A percentile compares a stretch with the other conserved stretches of the same genome.
These are phyloP conservation scores for Argynnis bischoffii DNA, from an alignment of 2,888 invertebrate species.

Conservation along the genomic window DNA sequence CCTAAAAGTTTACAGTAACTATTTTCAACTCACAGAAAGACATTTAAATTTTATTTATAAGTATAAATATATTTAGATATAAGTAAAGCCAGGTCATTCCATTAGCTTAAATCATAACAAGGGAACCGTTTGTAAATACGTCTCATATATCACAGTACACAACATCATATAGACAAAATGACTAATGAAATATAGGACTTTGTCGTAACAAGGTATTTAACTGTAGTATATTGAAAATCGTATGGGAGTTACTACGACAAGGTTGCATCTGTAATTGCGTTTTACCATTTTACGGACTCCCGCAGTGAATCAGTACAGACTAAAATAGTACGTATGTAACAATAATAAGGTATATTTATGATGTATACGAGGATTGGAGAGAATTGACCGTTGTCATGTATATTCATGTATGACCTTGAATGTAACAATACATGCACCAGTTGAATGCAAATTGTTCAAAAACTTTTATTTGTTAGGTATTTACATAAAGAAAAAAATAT, in stretches of 20 bases:
- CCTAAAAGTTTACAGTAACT: too few species aligned
- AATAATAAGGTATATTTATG: constrained; percentile 47
- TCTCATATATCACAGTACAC: constrained; percentile 24
- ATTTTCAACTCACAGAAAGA: too few species aligned
- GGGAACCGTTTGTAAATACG: constrained; percentile 29
- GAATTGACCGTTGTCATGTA: constrained; percentile 42
- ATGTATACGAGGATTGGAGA: constrained; percentile 38
- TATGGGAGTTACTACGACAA: constrained; percentile 47
- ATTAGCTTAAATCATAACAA: constrained; percentile 25
- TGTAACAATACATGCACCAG: constrained; percentile 31
- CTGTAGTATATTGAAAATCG: constrained; percentile 26
- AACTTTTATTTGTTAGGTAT: background rate
- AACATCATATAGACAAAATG: constrained; percentile 33
- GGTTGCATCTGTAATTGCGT: constrained; percentile 50
- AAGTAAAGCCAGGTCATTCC: constrained; percentile 8
- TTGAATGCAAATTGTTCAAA: constrained; percentile 18
- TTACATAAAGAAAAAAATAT: too few species aligned
- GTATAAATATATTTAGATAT: background rate
- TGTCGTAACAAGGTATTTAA: constrained; percentile 37
- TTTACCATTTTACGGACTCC: constrained; percentile 50
- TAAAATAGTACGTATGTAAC: constrained; percentile 53
- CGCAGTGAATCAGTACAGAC: constrained; percentile 60
- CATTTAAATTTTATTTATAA: too few species aligned
- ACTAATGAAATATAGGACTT: constrained; percentile 42
- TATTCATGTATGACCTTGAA: constrained; percentile 32